Base-by-base conservation (phyloP, 2,888 invertebrate species). In the Girardia tigrina region DNA sequence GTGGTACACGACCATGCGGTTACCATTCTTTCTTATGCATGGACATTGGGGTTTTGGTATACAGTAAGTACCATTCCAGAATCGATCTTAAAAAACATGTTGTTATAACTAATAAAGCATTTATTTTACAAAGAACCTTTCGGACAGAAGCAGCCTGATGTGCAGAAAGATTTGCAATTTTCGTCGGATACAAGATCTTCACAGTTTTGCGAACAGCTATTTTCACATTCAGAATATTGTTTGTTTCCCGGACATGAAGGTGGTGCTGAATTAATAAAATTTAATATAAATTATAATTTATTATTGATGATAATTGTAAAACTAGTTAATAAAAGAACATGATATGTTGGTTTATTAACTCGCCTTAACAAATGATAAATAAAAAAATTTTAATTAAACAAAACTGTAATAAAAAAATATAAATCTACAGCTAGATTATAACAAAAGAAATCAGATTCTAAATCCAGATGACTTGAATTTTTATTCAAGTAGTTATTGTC, bases 21-120 rank as follows among this genome's bases (percentile, higher is more conserved):
- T 56, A 8, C 56, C 56, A 16, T 56, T 56, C 56, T 56, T 56
- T 56, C 56, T 56, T 6, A 56, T 56, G 23, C 56, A 56, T 56
- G 56, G 56, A 56, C 56, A 56, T n/a, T 56, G 56, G 23, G 56
- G 56, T 56, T 56, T 56, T n/a, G 56, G 56, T n/a, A 56, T 23
- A 56, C 56, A 56, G n/a, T 56, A 56, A 20, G 56, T 56, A 20
- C 56, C 56, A 56, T 56, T 56, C 56, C 56, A 56, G n/a, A 8
- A 56, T 56, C 56, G 56, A 56, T 56, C 56, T 56, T 6, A 36
- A 36, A 36, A 12, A 16, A 36, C 16, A 36, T 36, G 16, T 12
- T 16, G 12, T 16, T 16, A 12, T 36, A 36, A 16, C 36, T 12
- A 36, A 12, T 36, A 12, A 16, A 16, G 8, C 36, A 36, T 36